A percentile compares a stretch with the other conserved stretches of the same genome.
phyloP scores from a whole-genome alignment of 2,113 vertebrate species.

The Acrocephalus kingi region DNA sequence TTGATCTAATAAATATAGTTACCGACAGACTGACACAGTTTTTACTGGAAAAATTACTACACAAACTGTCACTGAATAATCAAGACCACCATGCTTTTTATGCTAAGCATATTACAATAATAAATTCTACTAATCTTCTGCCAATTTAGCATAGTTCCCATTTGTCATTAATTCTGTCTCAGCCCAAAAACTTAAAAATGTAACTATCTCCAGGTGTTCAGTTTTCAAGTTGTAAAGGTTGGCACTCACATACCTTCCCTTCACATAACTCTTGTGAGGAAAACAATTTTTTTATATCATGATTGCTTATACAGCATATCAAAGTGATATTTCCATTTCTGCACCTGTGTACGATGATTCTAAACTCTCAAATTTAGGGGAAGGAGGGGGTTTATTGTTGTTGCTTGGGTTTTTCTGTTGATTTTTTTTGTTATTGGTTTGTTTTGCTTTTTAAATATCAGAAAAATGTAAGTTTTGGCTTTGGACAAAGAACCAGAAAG shows the following conservation, averaged over 20 bases:
- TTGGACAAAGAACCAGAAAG: neutral
- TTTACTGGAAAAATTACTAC: constrained; percentile 17
- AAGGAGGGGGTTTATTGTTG: neutral
- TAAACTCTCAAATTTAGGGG: neutral
- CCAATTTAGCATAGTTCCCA: neutral
- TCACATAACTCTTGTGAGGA: neutral
- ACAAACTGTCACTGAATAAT: constrained; percentile 24
- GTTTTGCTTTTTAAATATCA: neutral
- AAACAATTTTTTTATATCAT: neutral
- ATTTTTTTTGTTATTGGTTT: neutral
- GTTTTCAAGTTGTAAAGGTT: neutral
- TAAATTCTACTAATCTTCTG: constrained; percentile 18
- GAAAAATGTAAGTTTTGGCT: neutral
- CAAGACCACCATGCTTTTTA: constrained; percentile 1
- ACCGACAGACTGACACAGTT: neutral
- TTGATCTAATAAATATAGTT: neutral
- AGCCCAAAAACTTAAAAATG: constrained; percentile 1
- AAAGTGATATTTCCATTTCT: neutral
- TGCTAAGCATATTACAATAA: constrained; percentile 1
- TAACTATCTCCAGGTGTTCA: constrained; percentile 18
- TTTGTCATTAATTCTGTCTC: constrained; percentile 22
- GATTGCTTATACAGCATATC: neutral
- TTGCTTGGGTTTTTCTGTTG: neutral
- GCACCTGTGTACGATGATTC: neutral
- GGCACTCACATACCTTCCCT: neutral